Evolutionary conservation across 2,797 vertebrate species (phyloP).

Genomic region (Moxostoma hubbsi): DNA sequence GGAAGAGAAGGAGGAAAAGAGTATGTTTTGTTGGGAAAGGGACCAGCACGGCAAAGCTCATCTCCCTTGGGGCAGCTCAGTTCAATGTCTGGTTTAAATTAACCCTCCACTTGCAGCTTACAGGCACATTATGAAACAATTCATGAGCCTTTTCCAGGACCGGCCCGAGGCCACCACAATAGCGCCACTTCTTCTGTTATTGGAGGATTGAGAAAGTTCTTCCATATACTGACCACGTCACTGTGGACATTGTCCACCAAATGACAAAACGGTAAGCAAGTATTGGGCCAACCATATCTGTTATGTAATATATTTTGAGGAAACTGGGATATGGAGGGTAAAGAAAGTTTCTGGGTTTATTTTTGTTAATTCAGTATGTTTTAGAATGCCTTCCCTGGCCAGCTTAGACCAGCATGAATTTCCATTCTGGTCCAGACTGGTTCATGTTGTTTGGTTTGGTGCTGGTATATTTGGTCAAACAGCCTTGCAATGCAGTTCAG

Average conservation of each 20-base stretch:
- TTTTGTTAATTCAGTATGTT: background rate
- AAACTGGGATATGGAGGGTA: background rate
- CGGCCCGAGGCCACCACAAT: conserved; percentile 20
- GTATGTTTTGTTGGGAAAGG: conserved; percentile 63
- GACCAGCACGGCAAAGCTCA: conserved; percentile 65
- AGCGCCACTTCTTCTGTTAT: background rate
- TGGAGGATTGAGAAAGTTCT: background rate
- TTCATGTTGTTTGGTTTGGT: background rate
- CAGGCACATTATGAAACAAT: conserved; percentile 64
- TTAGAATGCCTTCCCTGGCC: background rate
- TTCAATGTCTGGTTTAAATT: conserved; percentile 75
- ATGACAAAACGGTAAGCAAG: conserved; percentile 11
- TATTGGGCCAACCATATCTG: background rate
- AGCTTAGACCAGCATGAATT: background rate
- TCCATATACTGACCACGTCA: background rate
- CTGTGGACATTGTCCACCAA: background rate
- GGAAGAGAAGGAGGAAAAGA: conserved; percentile 1
- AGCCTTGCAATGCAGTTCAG: background rate
- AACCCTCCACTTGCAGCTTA: conserved; percentile 68
- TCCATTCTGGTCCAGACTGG: background rate
- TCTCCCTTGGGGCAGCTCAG: conserved; percentile 61
- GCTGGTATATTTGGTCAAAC: background rate
- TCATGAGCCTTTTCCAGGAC: conserved; percentile 67
- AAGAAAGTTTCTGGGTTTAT: background rate
- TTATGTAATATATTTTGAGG: background rate